Percentiles rank a stretch among this genome's conserved stretches.
phyloP scores from a whole-genome alignment of 2,113 vertebrate genomes.

The Equus przewalskii region DNA sequence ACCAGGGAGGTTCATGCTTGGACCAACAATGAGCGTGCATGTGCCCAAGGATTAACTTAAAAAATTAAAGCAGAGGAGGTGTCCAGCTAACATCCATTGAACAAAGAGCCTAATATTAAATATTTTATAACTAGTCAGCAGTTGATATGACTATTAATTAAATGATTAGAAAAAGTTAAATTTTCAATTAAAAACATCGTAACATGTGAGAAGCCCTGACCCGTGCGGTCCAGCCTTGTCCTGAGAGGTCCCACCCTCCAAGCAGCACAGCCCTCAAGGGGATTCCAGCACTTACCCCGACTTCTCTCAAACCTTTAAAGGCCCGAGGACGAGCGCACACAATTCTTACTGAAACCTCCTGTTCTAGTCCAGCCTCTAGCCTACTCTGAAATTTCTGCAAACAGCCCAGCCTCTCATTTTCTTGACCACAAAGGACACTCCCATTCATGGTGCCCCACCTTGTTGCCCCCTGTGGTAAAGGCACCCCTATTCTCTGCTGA shows the following conservation, averaged over 20 bases:
- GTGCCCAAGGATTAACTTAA: neutral
- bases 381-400: neutral
- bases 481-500: neutral
- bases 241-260: neutral
- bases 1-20: neutral
- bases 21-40: neutral
- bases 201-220: neutral
- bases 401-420: neutral
- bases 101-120: neutral
- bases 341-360: neutral
- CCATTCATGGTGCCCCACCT: neutral
- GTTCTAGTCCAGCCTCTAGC: neutral
- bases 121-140: constrained; percentile 17
- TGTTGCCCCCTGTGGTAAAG: neutral
- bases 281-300: neutral
- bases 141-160: neutral
- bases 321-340: neutral
- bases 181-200: neutral
- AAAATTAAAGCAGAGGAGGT: neutral
- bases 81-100: neutral
- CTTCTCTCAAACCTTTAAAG: neutral
- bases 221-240: neutral
- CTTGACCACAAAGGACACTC: neutral
- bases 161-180: neutral
- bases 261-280: neutral